These are phyloP conservation scores for Danio tinwini DNA, from an alignment of 2,797 vertebrate species.

Conservation along the genomic window DNA sequence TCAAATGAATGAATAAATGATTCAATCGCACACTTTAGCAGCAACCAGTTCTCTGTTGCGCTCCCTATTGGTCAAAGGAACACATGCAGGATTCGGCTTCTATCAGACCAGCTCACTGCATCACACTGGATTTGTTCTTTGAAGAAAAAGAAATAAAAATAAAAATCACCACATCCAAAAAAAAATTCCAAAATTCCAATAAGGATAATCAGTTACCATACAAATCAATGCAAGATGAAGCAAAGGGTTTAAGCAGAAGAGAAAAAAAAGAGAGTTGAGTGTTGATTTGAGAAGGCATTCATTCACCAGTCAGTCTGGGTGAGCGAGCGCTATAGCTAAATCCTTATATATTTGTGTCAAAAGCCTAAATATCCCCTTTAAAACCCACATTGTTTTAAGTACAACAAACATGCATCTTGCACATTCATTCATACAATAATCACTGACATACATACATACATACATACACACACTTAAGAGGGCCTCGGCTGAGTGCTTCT, in stretches of 20 bases:
- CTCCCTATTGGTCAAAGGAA: slow-evolving; percentile 60
- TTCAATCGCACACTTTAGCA: slow-evolving; percentile 70
- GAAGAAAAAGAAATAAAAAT: background rate
- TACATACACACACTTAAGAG: slow-evolving; percentile 6
- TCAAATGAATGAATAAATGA: slow-evolving; percentile 51
- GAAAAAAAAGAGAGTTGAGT: slow-evolving; percentile 8
- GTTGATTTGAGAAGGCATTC: slow-evolving; percentile 5
- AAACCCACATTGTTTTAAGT: slow-evolving; percentile 54
- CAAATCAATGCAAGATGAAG: slow-evolving; percentile 25
- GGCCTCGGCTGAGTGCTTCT: slow-evolving; percentile 11
- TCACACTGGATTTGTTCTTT: slow-evolving; percentile 49
- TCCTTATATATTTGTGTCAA: slow-evolving; percentile 29
- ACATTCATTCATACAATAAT: background rate
- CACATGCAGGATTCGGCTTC: slow-evolving; percentile 54
- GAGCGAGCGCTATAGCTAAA: slow-evolving; percentile 30
- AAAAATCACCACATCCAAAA: background rate
- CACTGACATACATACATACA: background rate
- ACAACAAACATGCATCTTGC: slow-evolving; percentile 49
- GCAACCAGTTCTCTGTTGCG: slow-evolving; percentile 73
- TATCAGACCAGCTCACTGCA: slow-evolving; percentile 57
- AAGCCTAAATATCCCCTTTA: slow-evolving; percentile 38
- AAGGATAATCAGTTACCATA: background rate
- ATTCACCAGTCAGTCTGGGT: slow-evolving; percentile 31
- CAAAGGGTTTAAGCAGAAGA: background rate
- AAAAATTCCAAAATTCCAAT: background rate